Evolutionary conservation across 1,140 invertebrate genomes (phyloP).

Genomic region (Papilio glaucus): DNA sequence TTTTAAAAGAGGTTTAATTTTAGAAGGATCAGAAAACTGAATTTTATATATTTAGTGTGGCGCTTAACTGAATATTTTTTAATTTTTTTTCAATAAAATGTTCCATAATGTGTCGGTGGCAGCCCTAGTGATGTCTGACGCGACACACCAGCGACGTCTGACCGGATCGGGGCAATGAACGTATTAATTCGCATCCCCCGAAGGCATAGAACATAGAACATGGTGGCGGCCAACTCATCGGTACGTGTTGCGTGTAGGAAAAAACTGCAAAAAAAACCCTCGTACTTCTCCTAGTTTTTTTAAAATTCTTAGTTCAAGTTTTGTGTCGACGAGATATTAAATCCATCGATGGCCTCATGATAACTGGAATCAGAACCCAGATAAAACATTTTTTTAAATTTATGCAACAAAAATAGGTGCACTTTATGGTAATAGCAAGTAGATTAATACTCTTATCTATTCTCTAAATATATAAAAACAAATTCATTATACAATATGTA

Average conservation of each 20-base stretch:
- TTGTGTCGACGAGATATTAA: neutral
- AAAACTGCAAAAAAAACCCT: too few species aligned
- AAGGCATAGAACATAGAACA: conserved; percentile 32
- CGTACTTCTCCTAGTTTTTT: neutral
- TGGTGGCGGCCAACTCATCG: conserved; percentile 6
- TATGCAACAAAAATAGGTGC: too few species aligned
- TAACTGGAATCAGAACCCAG: neutral
- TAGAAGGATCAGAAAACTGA: too few species aligned
- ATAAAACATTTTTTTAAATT: too few species aligned
- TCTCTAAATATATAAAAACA: too few species aligned
- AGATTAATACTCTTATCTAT: too few species aligned
- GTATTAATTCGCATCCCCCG: conserved; percentile 63
- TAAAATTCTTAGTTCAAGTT: neutral
- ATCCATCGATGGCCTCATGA: neutral
- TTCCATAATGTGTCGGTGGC: neutral
- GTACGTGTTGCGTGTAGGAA: conserved; percentile 22
- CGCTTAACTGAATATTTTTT: too few species aligned
- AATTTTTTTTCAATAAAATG: too few species aligned
- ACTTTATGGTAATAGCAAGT: too few species aligned
- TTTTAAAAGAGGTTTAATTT: too few species aligned
- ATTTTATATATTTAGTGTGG: too few species aligned
- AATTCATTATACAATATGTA: too few species aligned
- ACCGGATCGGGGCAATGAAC: conserved; percentile 60
- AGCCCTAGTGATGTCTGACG: conserved; percentile 29
- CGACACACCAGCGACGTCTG: conserved; percentile 37